phyloP scores from a whole-genome alignment of 2,888 invertebrate genomes.

The Apotomis capreana region DNA sequence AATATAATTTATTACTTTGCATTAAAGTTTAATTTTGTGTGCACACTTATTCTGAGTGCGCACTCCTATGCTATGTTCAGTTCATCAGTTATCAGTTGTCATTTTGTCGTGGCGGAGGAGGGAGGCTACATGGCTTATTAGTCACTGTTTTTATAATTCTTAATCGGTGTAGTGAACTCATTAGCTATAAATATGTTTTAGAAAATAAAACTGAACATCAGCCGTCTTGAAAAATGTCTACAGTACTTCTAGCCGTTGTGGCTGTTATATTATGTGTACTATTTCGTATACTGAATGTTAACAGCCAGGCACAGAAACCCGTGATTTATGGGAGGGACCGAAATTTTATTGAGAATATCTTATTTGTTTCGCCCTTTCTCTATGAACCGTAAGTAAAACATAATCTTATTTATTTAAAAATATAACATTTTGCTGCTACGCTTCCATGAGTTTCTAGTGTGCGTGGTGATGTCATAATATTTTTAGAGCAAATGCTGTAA shows the following conservation, averaged over 20 bases:
- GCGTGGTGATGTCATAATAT: conserved; percentile 67
- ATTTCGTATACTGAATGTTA: conserved; percentile 92
- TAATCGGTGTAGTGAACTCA: conserved; percentile 27
- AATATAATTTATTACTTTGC: too few species aligned
- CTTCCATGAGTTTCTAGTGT: conserved; percentile 40
- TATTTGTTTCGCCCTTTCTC: conserved; percentile 90
- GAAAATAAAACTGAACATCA: conserved; percentile 29
- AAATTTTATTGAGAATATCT: conserved; percentile 89
- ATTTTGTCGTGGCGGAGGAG: conserved; percentile 27
- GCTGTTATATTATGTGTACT: conserved; percentile 92
- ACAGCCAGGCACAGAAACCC: conserved; percentile 91
- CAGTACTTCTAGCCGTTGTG: conserved; percentile 90
- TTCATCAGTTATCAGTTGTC: conserved; percentile 30
- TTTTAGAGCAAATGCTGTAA: conserved; percentile 20
- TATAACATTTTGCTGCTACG: conserved; percentile 26
- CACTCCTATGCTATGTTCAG: too few species aligned
- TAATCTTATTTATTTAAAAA: conserved; percentile 19
- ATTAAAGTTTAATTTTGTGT: too few species aligned
- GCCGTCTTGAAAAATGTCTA: conserved; percentile 85
- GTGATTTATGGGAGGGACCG: conserved; percentile 90
- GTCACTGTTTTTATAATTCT: conserved; percentile 29
- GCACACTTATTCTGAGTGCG: too few species aligned
- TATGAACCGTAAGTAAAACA: conserved; percentile 90
- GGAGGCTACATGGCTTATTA: conserved; percentile 27
- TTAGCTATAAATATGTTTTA: conserved; percentile 40